These are phyloP conservation scores for Myopa testacea DNA, from an alignment of 2,888 invertebrate species.

Conservation along the genomic window DNA sequence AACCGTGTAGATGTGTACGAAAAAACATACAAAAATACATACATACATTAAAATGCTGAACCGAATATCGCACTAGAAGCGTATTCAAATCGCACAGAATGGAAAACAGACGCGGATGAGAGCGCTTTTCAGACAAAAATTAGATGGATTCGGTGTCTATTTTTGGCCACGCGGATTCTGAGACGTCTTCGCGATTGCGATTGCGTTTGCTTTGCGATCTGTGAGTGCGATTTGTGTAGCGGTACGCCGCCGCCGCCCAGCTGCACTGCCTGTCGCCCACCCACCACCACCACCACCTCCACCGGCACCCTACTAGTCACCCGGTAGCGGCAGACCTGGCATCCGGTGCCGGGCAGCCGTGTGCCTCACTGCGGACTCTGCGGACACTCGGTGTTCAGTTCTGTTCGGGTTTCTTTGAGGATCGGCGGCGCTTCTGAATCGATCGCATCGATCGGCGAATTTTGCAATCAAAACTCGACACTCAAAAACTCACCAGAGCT, in stretches of 20 bases:
- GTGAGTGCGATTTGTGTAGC: too few relatives aligned
- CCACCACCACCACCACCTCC: too few relatives aligned
- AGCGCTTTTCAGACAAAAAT: constrained; percentile 31
- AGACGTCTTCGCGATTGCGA: neutral
- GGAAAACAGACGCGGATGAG: constrained; percentile 4
- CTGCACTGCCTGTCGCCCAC: too few relatives aligned
- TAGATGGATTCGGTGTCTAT: constrained; percentile 35
- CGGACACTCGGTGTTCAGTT: constrained; percentile 36
- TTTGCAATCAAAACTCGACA: neutral
- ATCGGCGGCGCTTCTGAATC: constrained; percentile 48
- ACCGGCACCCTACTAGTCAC: neutral
- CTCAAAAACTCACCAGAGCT: too few relatives aligned
- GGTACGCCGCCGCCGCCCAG: too few relatives aligned
- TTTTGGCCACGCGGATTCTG: constrained; percentile 34
- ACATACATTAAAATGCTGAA: too few relatives aligned
- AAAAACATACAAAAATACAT: too few relatives aligned
- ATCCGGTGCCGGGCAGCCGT: neutral
- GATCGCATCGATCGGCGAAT: constrained; percentile 8
- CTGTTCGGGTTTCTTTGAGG: constrained; percentile 58
- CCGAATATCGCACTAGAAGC: neutral
- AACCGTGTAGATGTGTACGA: too few relatives aligned
- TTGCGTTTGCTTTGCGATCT: neutral
- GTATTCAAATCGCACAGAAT: neutral
- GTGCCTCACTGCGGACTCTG: constrained; percentile 5
- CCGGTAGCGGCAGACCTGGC: neutral